Evolutionary conservation across 2,113 vertebrate species (phyloP).

Genomic region (Nipponia nippon): DNA sequence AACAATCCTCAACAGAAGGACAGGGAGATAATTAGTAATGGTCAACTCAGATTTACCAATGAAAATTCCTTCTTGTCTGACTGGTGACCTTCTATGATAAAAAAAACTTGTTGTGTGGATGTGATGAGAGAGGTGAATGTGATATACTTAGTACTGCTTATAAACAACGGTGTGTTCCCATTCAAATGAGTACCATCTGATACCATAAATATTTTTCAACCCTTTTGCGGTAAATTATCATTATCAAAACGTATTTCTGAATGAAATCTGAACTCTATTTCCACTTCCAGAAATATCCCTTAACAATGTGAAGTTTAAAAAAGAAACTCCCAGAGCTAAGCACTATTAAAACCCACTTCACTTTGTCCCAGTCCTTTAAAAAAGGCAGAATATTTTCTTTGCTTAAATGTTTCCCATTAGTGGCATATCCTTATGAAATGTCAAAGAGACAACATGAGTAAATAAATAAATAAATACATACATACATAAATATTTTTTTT

Average conservation of each 20-base stretch:
- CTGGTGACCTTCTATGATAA: neutral
- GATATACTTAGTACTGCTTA: neutral
- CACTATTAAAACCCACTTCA: neutral
- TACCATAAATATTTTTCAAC: neutral
- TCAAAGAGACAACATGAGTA: neutral
- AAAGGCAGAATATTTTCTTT: neutral
- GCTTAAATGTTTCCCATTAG: neutral
- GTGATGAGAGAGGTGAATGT: neutral
- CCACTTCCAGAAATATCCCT: neutral
- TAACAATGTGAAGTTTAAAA: neutral
- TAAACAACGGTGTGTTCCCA: fast-evolving
- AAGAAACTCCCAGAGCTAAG: neutral
- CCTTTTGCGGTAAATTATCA: neutral
- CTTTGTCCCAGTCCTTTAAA: neutral
- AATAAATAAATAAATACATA: neutral
- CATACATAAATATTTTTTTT: neutral
- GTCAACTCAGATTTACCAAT: neutral
- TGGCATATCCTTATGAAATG: neutral
- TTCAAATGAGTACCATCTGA: neutral
- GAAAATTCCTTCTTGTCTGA: neutral
- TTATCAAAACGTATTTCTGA: neutral
- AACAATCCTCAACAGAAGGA: too few relatives aligned
- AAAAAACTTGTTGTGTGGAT: neutral
- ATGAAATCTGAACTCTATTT: neutral
- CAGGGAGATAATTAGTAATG: neutral